phyloP scores from a whole-genome alignment of 2,797 vertebrate species.

The Apogon hyalosoma region DNA sequence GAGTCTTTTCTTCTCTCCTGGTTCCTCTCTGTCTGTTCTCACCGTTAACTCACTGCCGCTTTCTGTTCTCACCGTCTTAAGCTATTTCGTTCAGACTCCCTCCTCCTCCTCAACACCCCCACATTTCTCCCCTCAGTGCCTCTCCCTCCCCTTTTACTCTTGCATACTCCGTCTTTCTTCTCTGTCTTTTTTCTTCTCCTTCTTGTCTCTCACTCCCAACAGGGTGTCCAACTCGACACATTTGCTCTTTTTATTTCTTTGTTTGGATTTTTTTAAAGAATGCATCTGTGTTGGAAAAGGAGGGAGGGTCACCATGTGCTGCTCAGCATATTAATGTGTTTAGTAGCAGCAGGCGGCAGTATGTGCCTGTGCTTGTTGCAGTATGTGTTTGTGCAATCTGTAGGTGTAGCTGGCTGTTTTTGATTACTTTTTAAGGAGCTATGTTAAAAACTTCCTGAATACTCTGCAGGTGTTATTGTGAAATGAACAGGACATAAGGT shows the following conservation, averaged over 20 bases:
- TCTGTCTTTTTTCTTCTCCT: conserved; percentile 37
- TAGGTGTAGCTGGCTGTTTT: conserved; percentile 52
- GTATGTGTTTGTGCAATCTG: conserved; percentile 48
- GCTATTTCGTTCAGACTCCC: conserved; percentile 48
- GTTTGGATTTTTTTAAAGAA: conserved; percentile 28
- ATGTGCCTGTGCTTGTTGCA: conserved; percentile 62
- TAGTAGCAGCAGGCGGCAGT: conserved; percentile 51
- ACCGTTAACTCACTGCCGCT: conserved; percentile 42
- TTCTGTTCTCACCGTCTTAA: conserved; percentile 61
- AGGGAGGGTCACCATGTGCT: conserved; percentile 33
- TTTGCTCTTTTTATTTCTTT: conserved; percentile 32
- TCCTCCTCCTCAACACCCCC: conserved; percentile 71
- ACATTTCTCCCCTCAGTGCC: conserved; percentile 50
- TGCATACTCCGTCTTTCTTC: conserved; percentile 29
- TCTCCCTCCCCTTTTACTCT: conserved; percentile 51
- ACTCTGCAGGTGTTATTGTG: conserved; percentile 55
- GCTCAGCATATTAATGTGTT: conserved; percentile 64
- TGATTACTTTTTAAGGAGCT: conserved; percentile 37
- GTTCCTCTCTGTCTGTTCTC: conserved; percentile 36
- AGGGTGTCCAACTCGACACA: conserved; percentile 12
- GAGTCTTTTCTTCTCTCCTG: conserved; percentile 17
- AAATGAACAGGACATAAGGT: conserved; percentile 47
- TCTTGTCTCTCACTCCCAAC: conserved; percentile 43
- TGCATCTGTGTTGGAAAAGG: conserved; percentile 22
- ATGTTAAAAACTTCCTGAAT: conserved; percentile 40